Evolutionary conservation across 2,113 vertebrate species (phyloP).

Genomic region (Sturnus vulgaris): DNA sequence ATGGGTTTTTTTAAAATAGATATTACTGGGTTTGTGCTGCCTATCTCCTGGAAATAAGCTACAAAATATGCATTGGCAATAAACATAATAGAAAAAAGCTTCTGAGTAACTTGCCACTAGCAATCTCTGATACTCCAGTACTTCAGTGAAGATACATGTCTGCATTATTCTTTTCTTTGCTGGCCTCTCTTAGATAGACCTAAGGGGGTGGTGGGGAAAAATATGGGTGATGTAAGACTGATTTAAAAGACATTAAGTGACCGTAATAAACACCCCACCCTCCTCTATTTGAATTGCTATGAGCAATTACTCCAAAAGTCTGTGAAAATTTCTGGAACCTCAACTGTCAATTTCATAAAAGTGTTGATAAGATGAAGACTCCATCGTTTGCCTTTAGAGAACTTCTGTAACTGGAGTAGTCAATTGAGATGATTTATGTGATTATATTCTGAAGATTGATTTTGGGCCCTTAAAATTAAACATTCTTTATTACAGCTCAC

Average conservation of each 20-base stretch:
- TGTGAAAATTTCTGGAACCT: neutral
- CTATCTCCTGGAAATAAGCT: neutral
- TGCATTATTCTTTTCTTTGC: neutral
- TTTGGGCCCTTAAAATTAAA: neutral
- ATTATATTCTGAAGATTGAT: neutral
- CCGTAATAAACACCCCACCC: neutral
- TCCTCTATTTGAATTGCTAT: neutral
- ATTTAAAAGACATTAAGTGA: neutral
- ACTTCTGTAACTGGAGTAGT: neutral
- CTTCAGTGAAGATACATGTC: neutral
- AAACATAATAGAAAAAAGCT: conserved; percentile 11
- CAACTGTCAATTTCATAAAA: neutral
- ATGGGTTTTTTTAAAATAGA: neutral
- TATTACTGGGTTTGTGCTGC: neutral
- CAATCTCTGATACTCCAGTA: neutral
- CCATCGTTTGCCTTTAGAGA: neutral
- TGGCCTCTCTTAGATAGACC: neutral
- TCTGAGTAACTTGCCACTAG: neutral
- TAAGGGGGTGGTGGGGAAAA: neutral
- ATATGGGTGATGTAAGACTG: neutral
- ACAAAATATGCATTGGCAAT: neutral
- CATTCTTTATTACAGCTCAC: neutral
- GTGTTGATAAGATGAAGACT: neutral
- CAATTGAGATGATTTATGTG: neutral
- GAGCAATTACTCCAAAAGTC: neutral